Evolutionary conservation across 2,113 vertebrate genomes (phyloP).

Genomic region (Morphnarchus princeps): DNA sequence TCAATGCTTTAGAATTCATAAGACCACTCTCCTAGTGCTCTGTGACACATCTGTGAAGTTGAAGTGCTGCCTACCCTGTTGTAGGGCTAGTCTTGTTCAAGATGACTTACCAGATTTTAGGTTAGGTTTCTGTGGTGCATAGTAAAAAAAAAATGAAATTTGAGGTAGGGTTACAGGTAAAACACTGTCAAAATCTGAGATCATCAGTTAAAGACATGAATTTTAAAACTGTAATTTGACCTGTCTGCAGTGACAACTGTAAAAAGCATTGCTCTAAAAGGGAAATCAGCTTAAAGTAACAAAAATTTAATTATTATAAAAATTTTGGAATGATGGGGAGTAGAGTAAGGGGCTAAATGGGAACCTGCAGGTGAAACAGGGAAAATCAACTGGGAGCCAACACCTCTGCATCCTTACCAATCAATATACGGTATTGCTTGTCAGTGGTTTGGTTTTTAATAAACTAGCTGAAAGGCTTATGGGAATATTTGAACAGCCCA

Average conservation of each 20-base stretch:
- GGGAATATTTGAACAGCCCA: background rate
- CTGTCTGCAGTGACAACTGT: background rate
- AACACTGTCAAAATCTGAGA: background rate
- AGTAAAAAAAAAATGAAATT: background rate
- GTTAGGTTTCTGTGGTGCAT: background rate
- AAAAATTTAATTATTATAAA: background rate
- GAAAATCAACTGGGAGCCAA: background rate
- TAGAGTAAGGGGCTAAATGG: background rate
- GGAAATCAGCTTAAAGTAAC: background rate
- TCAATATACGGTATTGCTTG: background rate
- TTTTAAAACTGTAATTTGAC: background rate
- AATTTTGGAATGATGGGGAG: background rate
- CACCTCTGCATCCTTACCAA: background rate
- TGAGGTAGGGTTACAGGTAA: background rate
- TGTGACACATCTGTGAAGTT: background rate
- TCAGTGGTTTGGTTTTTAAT: background rate
- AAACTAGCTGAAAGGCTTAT: background rate
- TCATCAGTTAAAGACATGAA: background rate
- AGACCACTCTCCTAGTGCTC: background rate
- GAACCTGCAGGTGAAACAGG: background rate
- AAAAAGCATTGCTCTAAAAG: background rate
- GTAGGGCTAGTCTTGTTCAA: background rate
- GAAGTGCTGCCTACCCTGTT: background rate
- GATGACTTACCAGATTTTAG: background rate
- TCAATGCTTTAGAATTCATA: background rate